Base-by-base conservation (phyloP, 2,888 invertebrate species). In the Eupsilia transversa region DNA sequence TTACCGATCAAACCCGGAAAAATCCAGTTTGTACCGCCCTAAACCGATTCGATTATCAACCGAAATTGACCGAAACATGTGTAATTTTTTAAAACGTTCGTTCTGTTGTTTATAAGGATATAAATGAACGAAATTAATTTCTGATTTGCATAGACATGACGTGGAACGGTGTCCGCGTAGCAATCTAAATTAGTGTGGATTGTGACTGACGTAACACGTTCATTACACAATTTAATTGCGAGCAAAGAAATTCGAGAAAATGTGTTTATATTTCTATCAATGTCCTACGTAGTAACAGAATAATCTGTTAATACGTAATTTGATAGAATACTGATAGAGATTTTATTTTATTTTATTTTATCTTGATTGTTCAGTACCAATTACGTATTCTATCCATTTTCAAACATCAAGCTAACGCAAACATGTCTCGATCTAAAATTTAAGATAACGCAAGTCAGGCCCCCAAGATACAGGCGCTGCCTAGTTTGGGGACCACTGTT, bases 1-100 rank as follows among this genome's bases (percentile, higher is more conserved):
- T 89, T 86, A 86, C 89, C 89, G 91, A 91, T 90, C 89, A 90
- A 91, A 88, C 87, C 88, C 88, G 86, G 83, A 88, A 91, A 93
- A 92, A 92, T 89, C 89, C 87, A 87, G 88, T 89, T 90, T 83
- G 75, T 79, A 66, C 84, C 87, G 82, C 91, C 91, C 89, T 87
- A 78, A 84, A 74, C 83, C 81, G 73, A 93, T 92, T 90, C 86
- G 84, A 92, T 92, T 93, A 92, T 83, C 84, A 80, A 73, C 23
- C 65, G 75, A 78, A 83, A 81, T 87, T 82, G 61, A 67, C 67
- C 72, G 79, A 70, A 73, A 85, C 71, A 72, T 70, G 64, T 76
- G 74, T 59, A 52, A n/a, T 49, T 73, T 86, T 83, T 74, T 27
- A 23, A 78, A 63, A 38, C 33, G 65, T 43, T 33, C 52, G n/a